Evolutionary conservation across 2,113 vertebrate genomes (phyloP).

Genomic region (Lethenteron camtschaticum): DNA sequence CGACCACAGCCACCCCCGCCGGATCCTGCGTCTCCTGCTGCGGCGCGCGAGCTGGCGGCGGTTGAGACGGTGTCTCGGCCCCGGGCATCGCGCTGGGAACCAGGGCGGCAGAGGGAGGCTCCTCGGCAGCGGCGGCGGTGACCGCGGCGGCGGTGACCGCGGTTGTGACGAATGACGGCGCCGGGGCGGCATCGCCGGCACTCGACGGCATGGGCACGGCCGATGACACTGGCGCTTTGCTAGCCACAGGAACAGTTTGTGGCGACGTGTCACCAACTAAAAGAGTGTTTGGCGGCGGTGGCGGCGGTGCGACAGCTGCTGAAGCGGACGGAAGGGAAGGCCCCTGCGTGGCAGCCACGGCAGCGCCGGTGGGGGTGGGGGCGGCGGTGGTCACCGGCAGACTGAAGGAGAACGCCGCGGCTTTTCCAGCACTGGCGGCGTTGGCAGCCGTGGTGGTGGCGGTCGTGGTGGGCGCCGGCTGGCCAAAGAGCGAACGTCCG

Average conservation of each 20-base stretch:
- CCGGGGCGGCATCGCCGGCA: background rate
- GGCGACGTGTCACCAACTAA: background rate
- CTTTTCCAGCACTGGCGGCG: background rate
- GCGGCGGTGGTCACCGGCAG: constrained; percentile 13
- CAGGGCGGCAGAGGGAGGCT: background rate
- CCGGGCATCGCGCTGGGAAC: background rate
- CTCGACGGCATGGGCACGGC: too few relatives aligned
- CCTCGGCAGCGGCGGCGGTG: background rate
- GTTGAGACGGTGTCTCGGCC: too few relatives aligned
- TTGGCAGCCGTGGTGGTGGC: constrained; percentile 17
- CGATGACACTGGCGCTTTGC: background rate
- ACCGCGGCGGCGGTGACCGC: background rate
- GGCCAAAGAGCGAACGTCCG: constrained; percentile 21
- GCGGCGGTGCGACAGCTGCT: constrained; percentile 22
- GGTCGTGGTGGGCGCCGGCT: constrained; percentile 17
- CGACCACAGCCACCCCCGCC: background rate
- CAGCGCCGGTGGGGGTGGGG: constrained; percentile 11
- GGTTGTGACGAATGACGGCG: background rate
- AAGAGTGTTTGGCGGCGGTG: constrained; percentile 11
- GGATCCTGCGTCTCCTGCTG: background rate
- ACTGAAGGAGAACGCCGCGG: too few relatives aligned
- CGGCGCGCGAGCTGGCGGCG: too few relatives aligned
- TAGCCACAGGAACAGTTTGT: background rate
- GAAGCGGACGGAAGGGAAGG: background rate
- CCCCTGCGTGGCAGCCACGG: constrained; percentile 7